These are phyloP conservation scores for Ptychodera flava DNA, from an alignment of 35 echinoderm and acorn worm genomes.

Conservation along the genomic window DNA sequence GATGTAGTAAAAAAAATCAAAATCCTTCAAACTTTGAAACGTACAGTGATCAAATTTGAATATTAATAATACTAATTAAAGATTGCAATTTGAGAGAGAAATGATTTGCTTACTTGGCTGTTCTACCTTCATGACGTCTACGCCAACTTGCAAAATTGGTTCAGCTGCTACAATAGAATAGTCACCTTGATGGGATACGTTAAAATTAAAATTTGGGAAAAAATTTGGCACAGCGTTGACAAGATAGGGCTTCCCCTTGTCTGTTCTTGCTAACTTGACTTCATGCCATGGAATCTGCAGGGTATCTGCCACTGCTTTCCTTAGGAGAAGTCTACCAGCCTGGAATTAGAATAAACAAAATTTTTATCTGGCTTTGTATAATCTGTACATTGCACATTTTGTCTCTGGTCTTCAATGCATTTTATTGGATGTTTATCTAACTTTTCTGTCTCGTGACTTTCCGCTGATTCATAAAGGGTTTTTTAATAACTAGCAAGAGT, in stretches of 20 bases:
- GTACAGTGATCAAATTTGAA: no score
- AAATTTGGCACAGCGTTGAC: constrained; percentile 23
- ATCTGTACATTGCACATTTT: no score
- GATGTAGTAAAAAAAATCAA: no score
- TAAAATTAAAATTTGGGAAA: constrained; percentile 69
- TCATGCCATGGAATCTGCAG: constrained; percentile 62
- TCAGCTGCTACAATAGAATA: constrained; percentile 79
- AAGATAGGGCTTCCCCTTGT: constrained; percentile 88
- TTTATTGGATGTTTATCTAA: no score
- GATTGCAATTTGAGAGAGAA: no score
- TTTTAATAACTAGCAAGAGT: no score
- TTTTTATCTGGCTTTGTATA: no score
- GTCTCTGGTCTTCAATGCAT: no score
- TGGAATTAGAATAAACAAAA: constrained; percentile 7
- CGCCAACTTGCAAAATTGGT: constrained; percentile 44
- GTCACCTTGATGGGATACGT: constrained; percentile 82
- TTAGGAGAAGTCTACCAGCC: constrained; percentile 61
- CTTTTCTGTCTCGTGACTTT: no score
- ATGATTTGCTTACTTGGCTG: constrained; percentile 41
- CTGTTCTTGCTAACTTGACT: constrained; percentile 71
- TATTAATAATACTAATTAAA: no score
- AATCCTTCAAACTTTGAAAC: no score
- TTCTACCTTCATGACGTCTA: constrained; percentile 95
- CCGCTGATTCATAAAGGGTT: no score
- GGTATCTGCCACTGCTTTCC: constrained; percentile 76